Base-by-base conservation (phyloP, 2,113 vertebrate species). In the Oreochromis aureus region DNA sequence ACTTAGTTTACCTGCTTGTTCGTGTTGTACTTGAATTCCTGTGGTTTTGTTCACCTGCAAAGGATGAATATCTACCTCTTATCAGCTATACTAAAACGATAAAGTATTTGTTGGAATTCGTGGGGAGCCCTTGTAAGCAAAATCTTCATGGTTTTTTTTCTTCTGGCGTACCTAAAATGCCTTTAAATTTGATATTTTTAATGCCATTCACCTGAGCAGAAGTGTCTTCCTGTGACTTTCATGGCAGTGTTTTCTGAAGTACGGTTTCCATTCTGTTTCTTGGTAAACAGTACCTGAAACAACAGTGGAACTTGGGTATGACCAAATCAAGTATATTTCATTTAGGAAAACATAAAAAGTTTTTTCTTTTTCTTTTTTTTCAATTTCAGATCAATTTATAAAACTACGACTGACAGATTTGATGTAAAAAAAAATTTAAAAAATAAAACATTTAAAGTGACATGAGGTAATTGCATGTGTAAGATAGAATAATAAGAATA, bases 1-100 rank as follows among this genome's bases (percentile, higher is more conserved):
- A 39, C 61, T 66, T 66, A 66, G 5, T n/a, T 39, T 39, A 66
- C 61, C 61, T 0, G 19, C 61, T 66, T 13, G 41, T 87, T 69
- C 83, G 32, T 73, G 39, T 85, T 80, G 71, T 90, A 90, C 82
- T 90, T 90, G 84, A 89, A 91, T 66, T 85, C 15, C n/a, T 53
- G 32, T 80, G 22, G 51, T 87, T 89, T 58, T 41, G 22, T 39
- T 76, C 58, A 66, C 81, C n/a, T 82, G 41, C 15, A 73, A 73
- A 73, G 2, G 7, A 27, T 82, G 73, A 59, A 76, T 8, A 85
- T 78, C 46, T 88, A 85, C 61, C 84, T 82, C 73, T 56, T 53
- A 73, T 73, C 69, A 73, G 69, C 27, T 59, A 16, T 27, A 81
- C 83, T 36, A 16, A 69, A 85, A 22, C 7, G 36, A 81, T 53